Conservation (phyloP, 2,888 invertebrate species). For the Electrophaes corylata region DNA sequence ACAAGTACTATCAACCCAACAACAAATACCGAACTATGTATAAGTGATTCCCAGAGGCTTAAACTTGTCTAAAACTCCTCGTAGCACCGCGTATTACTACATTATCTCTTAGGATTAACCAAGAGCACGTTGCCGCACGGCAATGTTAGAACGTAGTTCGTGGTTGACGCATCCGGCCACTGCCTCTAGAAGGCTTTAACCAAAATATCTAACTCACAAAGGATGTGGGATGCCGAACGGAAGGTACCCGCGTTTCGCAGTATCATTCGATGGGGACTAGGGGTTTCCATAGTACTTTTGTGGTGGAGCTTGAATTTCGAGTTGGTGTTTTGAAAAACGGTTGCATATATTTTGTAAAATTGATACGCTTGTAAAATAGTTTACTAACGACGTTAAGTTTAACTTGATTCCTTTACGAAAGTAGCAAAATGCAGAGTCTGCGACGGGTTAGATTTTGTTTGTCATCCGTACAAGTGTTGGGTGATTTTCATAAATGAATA, state of each 20-base stretch:
- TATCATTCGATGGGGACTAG: conserved; percentile 25
- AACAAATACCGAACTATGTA: conserved; percentile 37
- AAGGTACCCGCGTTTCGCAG: conserved; percentile 42
- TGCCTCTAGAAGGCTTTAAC: conserved; percentile 47
- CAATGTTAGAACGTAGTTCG: conserved; percentile 38
- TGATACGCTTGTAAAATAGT: background rate
- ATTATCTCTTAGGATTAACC: conserved; percentile 46
- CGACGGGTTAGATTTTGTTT: too few species aligned
- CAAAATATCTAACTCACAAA: conserved; percentile 55
- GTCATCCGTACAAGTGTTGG: too few species aligned
- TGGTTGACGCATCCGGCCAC: conserved; percentile 57
- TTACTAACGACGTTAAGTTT: too few species aligned
- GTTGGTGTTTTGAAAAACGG: background rate
- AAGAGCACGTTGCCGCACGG: conserved; percentile 38
- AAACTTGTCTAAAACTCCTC: conserved; percentile 43
- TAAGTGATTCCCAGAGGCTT: conserved; percentile 41
- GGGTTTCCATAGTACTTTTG: conserved; percentile 27
- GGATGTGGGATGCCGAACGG: conserved; percentile 57
- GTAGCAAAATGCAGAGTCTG: too few species aligned
- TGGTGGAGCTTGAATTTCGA: conserved; percentile 5
- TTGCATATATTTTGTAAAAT: background rate
- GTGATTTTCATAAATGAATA: too few species aligned
- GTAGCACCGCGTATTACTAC: conserved; percentile 35
- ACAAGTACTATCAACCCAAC: conserved; percentile 27
- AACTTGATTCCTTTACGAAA: too few species aligned